Conservation (phyloP, 1,140 invertebrate species). For the Apocrypta bakeri region DNA sequence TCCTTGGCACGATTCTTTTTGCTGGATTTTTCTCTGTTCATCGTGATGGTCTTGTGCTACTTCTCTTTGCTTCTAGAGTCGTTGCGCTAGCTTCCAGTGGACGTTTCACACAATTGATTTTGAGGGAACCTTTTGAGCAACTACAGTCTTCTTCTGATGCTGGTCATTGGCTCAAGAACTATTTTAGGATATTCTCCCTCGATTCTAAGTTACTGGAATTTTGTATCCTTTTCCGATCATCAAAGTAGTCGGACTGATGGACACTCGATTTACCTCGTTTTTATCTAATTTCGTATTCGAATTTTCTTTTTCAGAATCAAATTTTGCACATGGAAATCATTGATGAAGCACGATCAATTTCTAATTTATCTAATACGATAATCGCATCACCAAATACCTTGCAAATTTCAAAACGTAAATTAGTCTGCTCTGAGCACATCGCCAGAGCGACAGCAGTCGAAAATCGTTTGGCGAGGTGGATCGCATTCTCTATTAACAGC, state of each 20-base stretch:
- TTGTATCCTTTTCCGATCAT: too few species aligned
- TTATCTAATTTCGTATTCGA: too few species aligned
- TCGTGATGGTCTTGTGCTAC: background rate
- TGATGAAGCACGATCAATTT: too few species aligned
- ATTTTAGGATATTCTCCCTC: too few species aligned
- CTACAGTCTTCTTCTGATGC: background rate
- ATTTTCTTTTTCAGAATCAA: too few species aligned
- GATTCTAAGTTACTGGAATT: too few species aligned
- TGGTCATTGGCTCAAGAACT: background rate
- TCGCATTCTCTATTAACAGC: slow-evolving; percentile 31
- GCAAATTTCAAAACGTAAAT: slow-evolving; percentile 8
- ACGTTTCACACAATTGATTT: background rate
- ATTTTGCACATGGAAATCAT: too few species aligned
- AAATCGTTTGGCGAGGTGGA: background rate
- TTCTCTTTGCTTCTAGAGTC: background rate
- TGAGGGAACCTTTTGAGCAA: background rate
- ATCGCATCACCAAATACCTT: too few species aligned
- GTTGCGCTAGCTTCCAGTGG: background rate
- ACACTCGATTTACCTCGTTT: too few species aligned
- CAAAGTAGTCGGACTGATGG: too few species aligned
- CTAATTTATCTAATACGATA: too few species aligned
- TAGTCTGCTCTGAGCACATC: background rate
- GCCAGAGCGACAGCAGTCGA: background rate
- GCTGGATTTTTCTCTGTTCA: background rate
- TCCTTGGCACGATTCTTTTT: background rate